Evolutionary conservation across 2,113 vertebrate species (phyloP).

Genomic region (Ovis canadensis): DNA sequence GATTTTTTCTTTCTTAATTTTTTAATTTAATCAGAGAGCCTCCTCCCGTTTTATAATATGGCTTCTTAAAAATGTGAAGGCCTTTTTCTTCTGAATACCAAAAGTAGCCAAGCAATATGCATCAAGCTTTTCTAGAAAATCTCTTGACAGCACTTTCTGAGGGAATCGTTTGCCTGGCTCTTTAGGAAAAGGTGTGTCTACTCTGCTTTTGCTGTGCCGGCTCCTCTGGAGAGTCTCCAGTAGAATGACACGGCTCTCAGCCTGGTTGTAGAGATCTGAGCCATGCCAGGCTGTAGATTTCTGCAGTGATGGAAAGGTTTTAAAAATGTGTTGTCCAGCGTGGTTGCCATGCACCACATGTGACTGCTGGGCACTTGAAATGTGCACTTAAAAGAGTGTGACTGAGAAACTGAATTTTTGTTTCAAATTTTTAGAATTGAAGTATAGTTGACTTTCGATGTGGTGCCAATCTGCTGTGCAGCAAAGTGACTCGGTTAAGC

Average conservation of each 20-base stretch:
- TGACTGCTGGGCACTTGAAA: neutral
- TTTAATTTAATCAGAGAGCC: neutral
- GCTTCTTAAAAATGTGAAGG: neutral
- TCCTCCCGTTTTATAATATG: neutral
- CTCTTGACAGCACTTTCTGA: neutral
- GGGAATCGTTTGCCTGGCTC: neutral
- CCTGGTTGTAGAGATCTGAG: neutral
- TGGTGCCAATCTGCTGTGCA: neutral
- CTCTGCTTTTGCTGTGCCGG: neutral
- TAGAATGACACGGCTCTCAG: neutral
- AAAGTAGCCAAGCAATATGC: neutral
- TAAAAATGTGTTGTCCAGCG: neutral
- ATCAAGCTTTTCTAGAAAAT: neutral
- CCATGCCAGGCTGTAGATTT: neutral
- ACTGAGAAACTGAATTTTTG: neutral
- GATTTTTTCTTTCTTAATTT: neutral
- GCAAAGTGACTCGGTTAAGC: neutral
- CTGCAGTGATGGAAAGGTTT: neutral
- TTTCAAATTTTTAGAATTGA: neutral
- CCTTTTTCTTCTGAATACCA: neutral
- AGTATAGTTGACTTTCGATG: neutral
- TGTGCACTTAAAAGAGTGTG: neutral
- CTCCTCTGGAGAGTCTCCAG: neutral
- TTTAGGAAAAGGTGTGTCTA: neutral
- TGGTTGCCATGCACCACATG: neutral